These are phyloP conservation scores for Camelus dromedarius DNA, from an alignment of 2,113 vertebrate species.

Conservation along the genomic window DNA sequence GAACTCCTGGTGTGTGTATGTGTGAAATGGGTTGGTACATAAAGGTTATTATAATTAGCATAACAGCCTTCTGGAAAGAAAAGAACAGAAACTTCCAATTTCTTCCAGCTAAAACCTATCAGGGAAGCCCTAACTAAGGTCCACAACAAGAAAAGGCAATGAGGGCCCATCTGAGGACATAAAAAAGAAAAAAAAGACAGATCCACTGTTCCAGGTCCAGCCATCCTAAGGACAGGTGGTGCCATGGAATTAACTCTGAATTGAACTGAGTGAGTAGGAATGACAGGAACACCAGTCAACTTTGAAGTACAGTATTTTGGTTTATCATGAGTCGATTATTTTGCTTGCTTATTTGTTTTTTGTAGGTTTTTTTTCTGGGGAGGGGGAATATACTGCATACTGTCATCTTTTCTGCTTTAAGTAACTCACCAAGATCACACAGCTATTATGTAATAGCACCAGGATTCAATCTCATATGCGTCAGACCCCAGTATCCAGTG, in stretches of 20 bases:
- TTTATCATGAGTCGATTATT: not conserved
- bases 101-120: not conserved
- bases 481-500: not conserved
- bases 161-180: not conserved
- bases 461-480: slow-evolving; percentile 25
- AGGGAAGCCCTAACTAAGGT: slow-evolving; percentile 2
- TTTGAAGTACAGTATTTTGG: not conserved
- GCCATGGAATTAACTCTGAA: not conserved
- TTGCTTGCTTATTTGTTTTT: slow-evolving; percentile 30
- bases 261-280: not conserved
- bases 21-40: not conserved
- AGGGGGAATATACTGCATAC: not conserved
- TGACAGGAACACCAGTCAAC: not conserved
- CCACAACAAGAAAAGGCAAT: not conserved
- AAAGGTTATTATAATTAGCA: not conserved
- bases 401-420: slow-evolving; percentile 11
- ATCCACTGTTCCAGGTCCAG: not conserved
- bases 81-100: not conserved
- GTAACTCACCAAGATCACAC: not conserved
- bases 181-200: slow-evolving; percentile 40
- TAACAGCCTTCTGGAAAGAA: not conserved
- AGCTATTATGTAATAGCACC: not conserved
- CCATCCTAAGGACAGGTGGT: not conserved
- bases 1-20: not conserved
- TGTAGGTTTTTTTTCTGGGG: not conserved